Percentiles rank a stretch among this genome's conserved stretches.
Evolutionary conservation across 2,888 invertebrate genomes (phyloP).

Genomic region (Polymixis lichenea): DNA sequence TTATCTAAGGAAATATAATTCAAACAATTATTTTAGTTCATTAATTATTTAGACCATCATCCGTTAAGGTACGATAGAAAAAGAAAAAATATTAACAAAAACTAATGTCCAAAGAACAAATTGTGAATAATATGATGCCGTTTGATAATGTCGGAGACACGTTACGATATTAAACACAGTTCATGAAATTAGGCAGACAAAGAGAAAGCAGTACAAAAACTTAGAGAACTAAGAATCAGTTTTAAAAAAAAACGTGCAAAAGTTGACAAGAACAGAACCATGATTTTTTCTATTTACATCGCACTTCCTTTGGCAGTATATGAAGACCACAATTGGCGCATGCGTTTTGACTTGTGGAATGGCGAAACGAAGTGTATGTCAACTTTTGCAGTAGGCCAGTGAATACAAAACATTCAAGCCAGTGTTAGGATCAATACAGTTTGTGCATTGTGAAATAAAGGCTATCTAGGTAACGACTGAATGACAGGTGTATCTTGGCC

Average conservation of each 20-base stretch:
- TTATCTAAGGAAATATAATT: slow-evolving; percentile 74
- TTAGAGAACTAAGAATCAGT: slow-evolving; percentile 39
- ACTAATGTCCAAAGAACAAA: slow-evolving; percentile 46
- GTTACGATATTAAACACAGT: slow-evolving; percentile 39
- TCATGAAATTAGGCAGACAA: slow-evolving; percentile 29
- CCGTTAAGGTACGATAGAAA: slow-evolving; percentile 49
- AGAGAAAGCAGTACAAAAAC: slow-evolving; percentile 50
- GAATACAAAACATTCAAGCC: slow-evolving; percentile 21
- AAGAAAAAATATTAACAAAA: slow-evolving; percentile 61
- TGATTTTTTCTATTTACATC: slow-evolving; percentile 58
- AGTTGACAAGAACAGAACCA: slow-evolving; percentile 52
- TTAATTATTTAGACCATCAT: slow-evolving; percentile 62
- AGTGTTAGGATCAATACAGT: slow-evolving; percentile 7
- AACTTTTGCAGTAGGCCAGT: slow-evolving; percentile 51
- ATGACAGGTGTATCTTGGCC: slow-evolving; percentile 4
- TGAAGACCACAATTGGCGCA: slow-evolving; percentile 54
- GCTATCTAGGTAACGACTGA: background rate
- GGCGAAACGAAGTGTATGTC: slow-evolving; percentile 49
- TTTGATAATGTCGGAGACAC: slow-evolving; percentile 33
- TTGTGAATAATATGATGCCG: slow-evolving; percentile 47
- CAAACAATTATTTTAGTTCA: slow-evolving; percentile 67
- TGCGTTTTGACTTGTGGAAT: slow-evolving; percentile 39
- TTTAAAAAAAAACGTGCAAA: slow-evolving; percentile 42
- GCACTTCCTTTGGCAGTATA: slow-evolving; percentile 38
- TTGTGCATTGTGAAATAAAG: slow-evolving; percentile 25